Percentiles rank a stretch among this genome's conserved stretches.
These are phyloP conservation scores for Uloborus plumipes DNA, from an alignment of 2,888 invertebrate species.

Conservation along the genomic window DNA sequence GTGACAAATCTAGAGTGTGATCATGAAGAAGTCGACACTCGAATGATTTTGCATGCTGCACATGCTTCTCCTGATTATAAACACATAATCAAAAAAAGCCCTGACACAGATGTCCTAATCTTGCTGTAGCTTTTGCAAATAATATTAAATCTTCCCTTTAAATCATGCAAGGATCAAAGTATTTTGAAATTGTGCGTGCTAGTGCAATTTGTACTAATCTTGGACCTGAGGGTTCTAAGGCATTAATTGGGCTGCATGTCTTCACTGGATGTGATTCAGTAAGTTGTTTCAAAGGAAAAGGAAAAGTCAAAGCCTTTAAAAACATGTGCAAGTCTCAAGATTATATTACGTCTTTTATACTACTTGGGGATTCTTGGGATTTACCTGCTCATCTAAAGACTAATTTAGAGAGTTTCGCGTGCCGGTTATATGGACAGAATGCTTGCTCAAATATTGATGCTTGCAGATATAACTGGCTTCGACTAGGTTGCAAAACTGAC, in stretches of 20 bases:
- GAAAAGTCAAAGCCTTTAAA: too few species aligned
- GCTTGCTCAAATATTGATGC: background rate
- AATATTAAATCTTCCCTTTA: background rate
- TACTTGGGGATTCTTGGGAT: background rate
- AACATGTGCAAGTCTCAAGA: too few species aligned
- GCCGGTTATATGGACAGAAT: background rate
- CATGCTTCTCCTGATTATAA: too few species aligned
- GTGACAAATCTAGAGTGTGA: too few species aligned
- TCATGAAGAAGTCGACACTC: too few species aligned
- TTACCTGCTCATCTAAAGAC: background rate
- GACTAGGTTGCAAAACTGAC: background rate
- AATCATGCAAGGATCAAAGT: too few species aligned
- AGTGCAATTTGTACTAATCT: background rate
- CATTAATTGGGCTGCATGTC: background rate
- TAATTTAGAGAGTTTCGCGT: background rate
- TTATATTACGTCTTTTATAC: background rate
- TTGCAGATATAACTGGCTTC: constrained; percentile 8
- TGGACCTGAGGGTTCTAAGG: background rate
- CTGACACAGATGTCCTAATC: too few species aligned
- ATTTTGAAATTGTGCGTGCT: background rate
- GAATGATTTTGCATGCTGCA: too few species aligned
- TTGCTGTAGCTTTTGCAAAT: background rate
- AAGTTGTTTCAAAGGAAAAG: background rate
- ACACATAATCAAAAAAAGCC: too few species aligned
- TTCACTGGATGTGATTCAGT: constrained; percentile 2